Conservation (phyloP, 2,113 vertebrate species). For the Austrofundulus limnaeus region DNA sequence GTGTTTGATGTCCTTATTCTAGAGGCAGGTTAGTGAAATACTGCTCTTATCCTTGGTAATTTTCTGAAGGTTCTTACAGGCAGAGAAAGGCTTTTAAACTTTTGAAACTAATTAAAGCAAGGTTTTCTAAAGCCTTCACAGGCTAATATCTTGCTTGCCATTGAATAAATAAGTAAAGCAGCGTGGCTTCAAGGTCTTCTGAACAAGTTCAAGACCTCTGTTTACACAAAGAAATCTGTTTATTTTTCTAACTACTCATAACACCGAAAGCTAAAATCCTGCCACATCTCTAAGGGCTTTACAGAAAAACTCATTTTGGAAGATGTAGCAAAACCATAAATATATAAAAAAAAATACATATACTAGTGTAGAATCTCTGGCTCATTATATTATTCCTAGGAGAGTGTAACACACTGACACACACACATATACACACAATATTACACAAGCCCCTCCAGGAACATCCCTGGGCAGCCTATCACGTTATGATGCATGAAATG, state of each 20-base stretch:
- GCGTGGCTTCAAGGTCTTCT: constrained; percentile 5
- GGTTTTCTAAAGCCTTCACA: neutral
- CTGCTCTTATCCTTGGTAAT: neutral
- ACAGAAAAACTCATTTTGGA: constrained; percentile 15
- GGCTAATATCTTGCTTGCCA: neutral
- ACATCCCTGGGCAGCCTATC: constrained; percentile 2
- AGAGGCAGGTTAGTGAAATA: neutral
- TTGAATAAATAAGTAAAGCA: constrained; percentile 1
- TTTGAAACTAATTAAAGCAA: neutral
- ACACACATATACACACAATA: neutral
- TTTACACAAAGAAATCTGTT: constrained; percentile 4
- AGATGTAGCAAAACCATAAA: constrained; percentile 19
- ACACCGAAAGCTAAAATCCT: constrained; percentile 19
- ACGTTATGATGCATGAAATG: neutral
- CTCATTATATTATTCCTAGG: neutral
- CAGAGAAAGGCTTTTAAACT: neutral
- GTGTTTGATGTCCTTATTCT: neutral
- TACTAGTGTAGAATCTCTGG: neutral
- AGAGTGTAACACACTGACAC: constrained; percentile 8
- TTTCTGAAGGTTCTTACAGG: neutral
- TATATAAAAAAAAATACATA: neutral
- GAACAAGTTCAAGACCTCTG: neutral
- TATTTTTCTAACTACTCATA: constrained; percentile 18
- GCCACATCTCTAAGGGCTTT: neutral
- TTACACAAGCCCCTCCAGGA: neutral